A percentile compares a stretch with the other conserved stretches of the same genome.
Evolutionary conservation across 2,888 invertebrate species (phyloP).

Genomic region (Hypomecis punctinalis): DNA sequence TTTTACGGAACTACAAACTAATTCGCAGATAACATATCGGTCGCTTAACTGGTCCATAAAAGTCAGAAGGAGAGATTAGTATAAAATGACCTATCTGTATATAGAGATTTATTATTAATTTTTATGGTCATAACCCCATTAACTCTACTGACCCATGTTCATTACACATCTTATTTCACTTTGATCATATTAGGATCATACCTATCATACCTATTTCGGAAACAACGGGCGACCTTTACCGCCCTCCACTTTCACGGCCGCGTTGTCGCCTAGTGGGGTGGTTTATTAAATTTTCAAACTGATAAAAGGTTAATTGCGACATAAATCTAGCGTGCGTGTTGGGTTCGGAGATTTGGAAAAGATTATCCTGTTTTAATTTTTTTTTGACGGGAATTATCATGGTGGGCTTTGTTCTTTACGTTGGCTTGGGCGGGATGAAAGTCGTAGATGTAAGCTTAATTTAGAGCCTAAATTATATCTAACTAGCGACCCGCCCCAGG

Average conservation of each 20-base stretch:
- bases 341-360: constrained; percentile 36
- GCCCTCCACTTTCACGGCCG: constrained; percentile 43
- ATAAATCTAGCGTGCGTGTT: constrained; percentile 39
- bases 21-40: no score
- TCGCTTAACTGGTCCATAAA: no score
- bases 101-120: no score
- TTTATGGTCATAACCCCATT: constrained; percentile 39
- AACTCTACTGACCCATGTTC: constrained; percentile 47
- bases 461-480: neutral
- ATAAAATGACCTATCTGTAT: no score
- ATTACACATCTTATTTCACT: constrained; percentile 44
- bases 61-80: no score
- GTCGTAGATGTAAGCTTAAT: no score
- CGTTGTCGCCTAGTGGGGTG: constrained; percentile 33
- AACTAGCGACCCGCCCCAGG: no score
- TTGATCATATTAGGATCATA: constrained; percentile 51
- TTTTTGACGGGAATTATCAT: constrained; percentile 18
- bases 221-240: constrained; percentile 51
- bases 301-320: constrained; percentile 44
- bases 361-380: constrained; percentile 33
- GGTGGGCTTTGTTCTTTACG: neutral
- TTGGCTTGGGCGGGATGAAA: neutral
- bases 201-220: constrained; percentile 50
- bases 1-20: no score
- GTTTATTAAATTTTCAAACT: constrained; percentile 44